Conservation (phyloP, 2,113 vertebrate species). For the Bos javanicus region DNA sequence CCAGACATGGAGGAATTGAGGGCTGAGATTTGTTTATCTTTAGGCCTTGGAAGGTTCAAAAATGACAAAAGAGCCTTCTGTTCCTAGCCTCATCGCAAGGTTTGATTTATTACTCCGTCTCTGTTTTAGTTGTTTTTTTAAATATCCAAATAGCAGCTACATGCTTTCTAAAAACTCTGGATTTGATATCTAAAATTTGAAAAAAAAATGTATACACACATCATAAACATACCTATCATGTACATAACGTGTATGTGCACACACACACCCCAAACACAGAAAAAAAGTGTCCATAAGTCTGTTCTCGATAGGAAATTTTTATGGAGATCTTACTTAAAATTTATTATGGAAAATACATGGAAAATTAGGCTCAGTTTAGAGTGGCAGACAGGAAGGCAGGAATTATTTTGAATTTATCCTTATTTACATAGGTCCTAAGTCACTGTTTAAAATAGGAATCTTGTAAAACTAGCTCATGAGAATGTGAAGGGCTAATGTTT, state of each 20-base stretch:
- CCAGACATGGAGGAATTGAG: not conserved
- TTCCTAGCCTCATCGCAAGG: not conserved
- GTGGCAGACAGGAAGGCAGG: not conserved
- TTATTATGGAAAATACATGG: conserved; percentile 4
- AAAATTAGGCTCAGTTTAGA: conserved; percentile 36
- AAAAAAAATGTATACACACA: not conserved
- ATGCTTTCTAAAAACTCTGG: conserved; percentile 22
- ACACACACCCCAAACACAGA: not conserved
- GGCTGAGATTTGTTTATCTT: not conserved
- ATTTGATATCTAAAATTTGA: conserved; percentile 1
- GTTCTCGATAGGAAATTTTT: not conserved
- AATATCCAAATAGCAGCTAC: not conserved
- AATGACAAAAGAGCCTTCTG: not conserved
- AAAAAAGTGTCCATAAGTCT: not conserved
- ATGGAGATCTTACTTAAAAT: conserved; percentile 19
- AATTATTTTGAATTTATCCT: conserved; percentile 25
- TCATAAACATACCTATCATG: not conserved
- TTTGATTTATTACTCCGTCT: not conserved
- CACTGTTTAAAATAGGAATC: conserved; percentile 21
- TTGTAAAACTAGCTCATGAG: not conserved
- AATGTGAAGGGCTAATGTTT: conserved; percentile 28
- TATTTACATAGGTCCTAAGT: not conserved
- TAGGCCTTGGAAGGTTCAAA: not conserved
- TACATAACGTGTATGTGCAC: not conserved
- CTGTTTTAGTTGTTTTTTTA: not conserved